Evolutionary conservation across 2,797 vertebrate species (phyloP), one percentile per base, ranked within the genome.

Genomic region (Siniperca undulata): DNA sequence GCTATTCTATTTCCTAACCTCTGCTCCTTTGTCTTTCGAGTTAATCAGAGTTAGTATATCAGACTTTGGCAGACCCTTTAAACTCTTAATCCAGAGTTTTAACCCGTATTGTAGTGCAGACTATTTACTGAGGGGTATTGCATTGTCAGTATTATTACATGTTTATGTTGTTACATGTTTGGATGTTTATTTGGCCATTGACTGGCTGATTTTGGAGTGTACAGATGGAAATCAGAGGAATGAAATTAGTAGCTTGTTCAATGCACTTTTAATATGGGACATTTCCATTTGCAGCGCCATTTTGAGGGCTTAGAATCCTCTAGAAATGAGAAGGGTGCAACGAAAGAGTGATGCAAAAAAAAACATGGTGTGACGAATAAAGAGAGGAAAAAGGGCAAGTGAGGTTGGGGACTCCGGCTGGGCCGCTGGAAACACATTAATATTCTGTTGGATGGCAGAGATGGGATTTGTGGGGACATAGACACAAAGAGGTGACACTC

Each of bases 211-310:
- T 77, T 82, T 67, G 66, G 84, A 80, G 80, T 90, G 84, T 84
- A 89, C 91, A 86, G 84, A 89, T 88, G 88, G 89, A 85, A 93
- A 82, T 69, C 77, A 84, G 86, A 92, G 84, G 84, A 90, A 91
- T 83, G 80, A 86, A 89, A 91, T 87, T 86, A 91, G 88, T 92
- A 92, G 88, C 89, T 94, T 91, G 88, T 95, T 94, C 91, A 89
- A 95, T 95, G 95, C 94, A 95, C 94, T 95, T 95, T 95, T 91
- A 90, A 76, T 76, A 89, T 89, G 93, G 92, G 89, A 94, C 83
- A 81, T 91, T 91, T 91, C 88, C 84, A 90, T 89, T 89, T 68
- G 81, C 80, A 77, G 83, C 85, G 22, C 61, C 88, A 19, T 80
- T 78, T 66, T 59, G 73, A 72, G 72, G 85, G 78, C 56, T 66